Base-by-base conservation (phyloP, 2,113 vertebrate species). In the Athene cunicularia region DNA sequence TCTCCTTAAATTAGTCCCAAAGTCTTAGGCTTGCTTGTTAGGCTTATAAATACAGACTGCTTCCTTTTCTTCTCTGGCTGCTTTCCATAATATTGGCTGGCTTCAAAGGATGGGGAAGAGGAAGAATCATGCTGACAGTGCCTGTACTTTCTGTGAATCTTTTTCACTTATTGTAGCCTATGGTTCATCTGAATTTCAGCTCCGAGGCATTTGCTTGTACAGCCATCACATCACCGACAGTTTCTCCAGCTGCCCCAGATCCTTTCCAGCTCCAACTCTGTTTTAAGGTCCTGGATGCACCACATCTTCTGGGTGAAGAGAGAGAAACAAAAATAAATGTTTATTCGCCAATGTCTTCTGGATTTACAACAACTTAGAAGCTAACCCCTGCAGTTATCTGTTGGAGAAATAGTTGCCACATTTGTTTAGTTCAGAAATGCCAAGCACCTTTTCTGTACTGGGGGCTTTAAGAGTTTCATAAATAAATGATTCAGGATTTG, bases 171-270 rank as follows among this genome's bases (percentile, higher is more conserved):
- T 30, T 80, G 73, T 41, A 93, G 89, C 84, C 91, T 88, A 37
- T 76, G 77, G 76, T 82, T 92, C 67, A 27, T 35, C 66, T 0
- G 3, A 64, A 66, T 89, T 95, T 91, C 60, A 84, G 60, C 73
- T 91, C 73, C 89, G 80, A 87, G 90, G 66, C 32, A 1, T 95
- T 79, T 72, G 19, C 70, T 85, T 80, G 58, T 82, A 30, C 37
- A 67, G 53, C 53, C 14, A 1, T 85, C 70, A 66, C 41, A 26
- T 87, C 86, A 73, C 22, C 0, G 0, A 75, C 53, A 59, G n/a
- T 50, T 95, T 87, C 94, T 97, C 84, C 81, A 76, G 39, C 66
- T 90, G 77, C 84, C 80, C 71, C 86, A 89, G 94, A 88, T 73
- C 80, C 41, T 87, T 93, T 80, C 77, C 62, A 85, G 45, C 53